phyloP scores from a whole-genome alignment of 2,113 vertebrate species.

The Syngnathus floridae region DNA sequence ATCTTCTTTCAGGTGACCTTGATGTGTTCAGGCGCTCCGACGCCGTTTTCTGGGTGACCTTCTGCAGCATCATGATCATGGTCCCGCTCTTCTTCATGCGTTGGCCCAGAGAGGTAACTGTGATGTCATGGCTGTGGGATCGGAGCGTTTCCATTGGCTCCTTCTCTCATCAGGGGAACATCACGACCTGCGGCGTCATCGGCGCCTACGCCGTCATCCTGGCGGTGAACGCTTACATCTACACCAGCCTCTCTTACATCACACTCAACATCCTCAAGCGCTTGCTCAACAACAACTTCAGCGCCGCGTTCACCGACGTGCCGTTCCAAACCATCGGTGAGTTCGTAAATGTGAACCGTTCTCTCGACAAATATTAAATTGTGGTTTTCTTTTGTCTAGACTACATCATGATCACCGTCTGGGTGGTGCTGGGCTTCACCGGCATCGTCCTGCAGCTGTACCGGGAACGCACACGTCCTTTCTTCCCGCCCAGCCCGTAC shows the following conservation, averaged over 20 bases:
- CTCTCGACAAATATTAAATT: no score
- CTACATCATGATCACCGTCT: slow-evolving; percentile 79
- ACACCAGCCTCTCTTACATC: slow-evolving; percentile 88
- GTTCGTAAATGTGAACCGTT: slow-evolving; percentile 22
- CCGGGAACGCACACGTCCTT: slow-evolving; percentile 72
- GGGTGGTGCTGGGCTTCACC: slow-evolving; percentile 77
- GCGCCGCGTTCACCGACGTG: slow-evolving; percentile 71
- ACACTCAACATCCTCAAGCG: slow-evolving; percentile 84
- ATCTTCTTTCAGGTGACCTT: slow-evolving; percentile 73
- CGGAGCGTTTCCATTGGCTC: not conserved
- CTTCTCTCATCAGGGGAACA: slow-evolving; percentile 76
- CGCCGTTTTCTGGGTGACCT: slow-evolving; percentile 85
- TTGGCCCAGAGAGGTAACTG: slow-evolving; percentile 82
- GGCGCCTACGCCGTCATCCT: slow-evolving; percentile 81
- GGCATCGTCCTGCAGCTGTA: slow-evolving; percentile 81
- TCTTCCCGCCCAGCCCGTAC: slow-evolving; percentile 89
- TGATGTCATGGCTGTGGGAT: not conserved
- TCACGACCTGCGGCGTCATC: slow-evolving; percentile 76
- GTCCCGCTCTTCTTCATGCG: slow-evolving; percentile 79
- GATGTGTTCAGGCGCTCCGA: slow-evolving; percentile 73
- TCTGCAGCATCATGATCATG: slow-evolving; percentile 72
- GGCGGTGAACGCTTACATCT: slow-evolving; percentile 79
- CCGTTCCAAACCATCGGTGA: slow-evolving; percentile 86
- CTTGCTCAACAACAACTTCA: slow-evolving; percentile 77
- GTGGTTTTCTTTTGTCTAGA: slow-evolving; percentile 60